Evolutionary conservation across 1,140 invertebrate species (phyloP), one percentile per base, ranked within the genome.

Genomic region (Thrips palmi): DNA sequence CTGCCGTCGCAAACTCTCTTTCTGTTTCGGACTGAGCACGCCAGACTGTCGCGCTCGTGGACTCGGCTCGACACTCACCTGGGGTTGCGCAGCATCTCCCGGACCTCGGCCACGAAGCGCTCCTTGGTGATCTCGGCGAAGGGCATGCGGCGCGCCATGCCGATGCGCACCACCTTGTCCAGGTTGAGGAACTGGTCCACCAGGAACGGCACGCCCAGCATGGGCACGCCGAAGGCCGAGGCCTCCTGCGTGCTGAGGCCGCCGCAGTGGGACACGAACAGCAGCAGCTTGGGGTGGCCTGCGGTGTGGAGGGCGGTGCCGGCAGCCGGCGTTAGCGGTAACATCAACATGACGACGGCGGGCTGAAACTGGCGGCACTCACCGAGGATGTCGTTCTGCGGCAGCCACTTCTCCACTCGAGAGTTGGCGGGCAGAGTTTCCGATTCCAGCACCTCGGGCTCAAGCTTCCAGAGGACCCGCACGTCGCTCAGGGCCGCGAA

Each of bases 331-430:
- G n/a, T n/a, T n/a, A n/a, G n/a, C n/a, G n/a, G n/a, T n/a, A n/a
- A n/a, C n/a, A n/a, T n/a, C n/a, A n/a, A n/a, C n/a, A n/a, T n/a
- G n/a, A n/a, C n/a, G n/a, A n/a, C n/a, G n/a, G n/a, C n/a, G n/a
- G 66, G 15, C 63, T 66, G 3, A 70, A 57, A 46, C 64, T 57
- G 14, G 69, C 56, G 1, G 67, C 52, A 45, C n/a, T n/a, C n/a
- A n/a, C n/a, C n/a, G n/a, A n/a, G n/a, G n/a, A n/a, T n/a, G n/a
- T n/a, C n/a, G n/a, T 64, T 62, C n/a, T 64, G 62, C 4, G 60
- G 45, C 19, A 64, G 35, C 35, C 1, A n/a, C 15, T 1, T 35
- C 34, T 1, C 33, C 30, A 0, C 19, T 19, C 37, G 33, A 11
- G 55, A 49, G 33, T 55, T 55, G 10, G 31, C 2, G 3, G 42